Percentiles rank a stretch among this genome's conserved stretches.
phyloP scores from a whole-genome alignment of 64 coral and sea anemone genomes.

The Montipora foliosa region DNA sequence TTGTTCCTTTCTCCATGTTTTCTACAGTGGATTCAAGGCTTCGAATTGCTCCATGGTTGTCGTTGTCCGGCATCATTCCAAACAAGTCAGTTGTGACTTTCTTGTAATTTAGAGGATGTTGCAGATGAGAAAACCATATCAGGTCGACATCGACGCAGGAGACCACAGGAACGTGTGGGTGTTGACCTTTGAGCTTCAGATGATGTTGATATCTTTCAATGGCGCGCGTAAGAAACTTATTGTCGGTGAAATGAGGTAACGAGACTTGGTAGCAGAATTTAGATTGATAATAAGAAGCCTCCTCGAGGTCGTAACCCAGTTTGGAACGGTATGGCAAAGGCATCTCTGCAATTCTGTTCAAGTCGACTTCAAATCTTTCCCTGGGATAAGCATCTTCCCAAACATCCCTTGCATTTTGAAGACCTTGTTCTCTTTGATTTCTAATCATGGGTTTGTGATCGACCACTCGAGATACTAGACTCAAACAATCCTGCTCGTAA shows the following conservation, averaged over 20 bases:
- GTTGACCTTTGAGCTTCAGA: slow-evolving; percentile 37
- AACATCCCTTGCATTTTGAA: slow-evolving; percentile 8
- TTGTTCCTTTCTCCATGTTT: slow-evolving; percentile 16
- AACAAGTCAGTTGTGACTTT: slow-evolving; percentile 33
- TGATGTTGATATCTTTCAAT: slow-evolving; percentile 64
- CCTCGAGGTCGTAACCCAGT: slow-evolving; percentile 47
- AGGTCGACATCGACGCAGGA: slow-evolving; percentile 20
- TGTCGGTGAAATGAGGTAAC: slow-evolving; percentile 67
- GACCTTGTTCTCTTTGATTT: background rate
- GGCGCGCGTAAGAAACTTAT: slow-evolving; percentile 35
- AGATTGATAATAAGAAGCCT: background rate
- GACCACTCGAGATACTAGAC: slow-evolving; percentile 34
- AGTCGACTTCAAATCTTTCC: slow-evolving; percentile 66
- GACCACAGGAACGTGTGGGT: slow-evolving; percentile 8
- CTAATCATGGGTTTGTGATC: slow-evolving; percentile 65
- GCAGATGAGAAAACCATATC: slow-evolving; percentile 32
- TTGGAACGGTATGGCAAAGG: background rate
- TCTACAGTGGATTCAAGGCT: background rate
- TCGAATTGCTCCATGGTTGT: background rate
- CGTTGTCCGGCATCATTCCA: background rate
- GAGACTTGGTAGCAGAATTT: slow-evolving; percentile 81
- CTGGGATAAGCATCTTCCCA: slow-evolving; percentile 45
- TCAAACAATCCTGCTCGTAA: slow-evolving; percentile 64
- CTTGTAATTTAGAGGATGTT: slow-evolving; percentile 41
- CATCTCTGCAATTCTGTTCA: background rate